Evolutionary conservation across 2,113 vertebrate species (phyloP).

Genomic region (Mirza zaza): DNA sequence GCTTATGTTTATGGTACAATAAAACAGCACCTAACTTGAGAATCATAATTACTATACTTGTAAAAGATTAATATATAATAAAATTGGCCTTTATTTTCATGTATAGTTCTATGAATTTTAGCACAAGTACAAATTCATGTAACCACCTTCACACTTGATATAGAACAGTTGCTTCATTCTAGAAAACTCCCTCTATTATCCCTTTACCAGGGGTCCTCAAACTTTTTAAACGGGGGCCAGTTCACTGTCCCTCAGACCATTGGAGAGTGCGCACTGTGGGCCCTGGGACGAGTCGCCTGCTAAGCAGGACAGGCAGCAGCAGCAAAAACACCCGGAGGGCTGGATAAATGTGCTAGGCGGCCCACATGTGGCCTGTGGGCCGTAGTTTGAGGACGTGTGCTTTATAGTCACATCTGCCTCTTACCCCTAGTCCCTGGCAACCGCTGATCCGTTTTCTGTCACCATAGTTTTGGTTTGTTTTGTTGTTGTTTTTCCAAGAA

Average conservation of each 20-base stretch:
- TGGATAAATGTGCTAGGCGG: no score
- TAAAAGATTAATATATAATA: background rate
- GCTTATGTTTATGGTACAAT: background rate
- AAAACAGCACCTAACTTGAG: background rate
- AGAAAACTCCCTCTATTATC: background rate
- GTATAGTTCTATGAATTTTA: background rate
- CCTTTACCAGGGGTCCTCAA: background rate
- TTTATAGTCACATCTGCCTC: background rate
- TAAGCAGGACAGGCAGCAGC: no score
- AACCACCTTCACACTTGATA: background rate
- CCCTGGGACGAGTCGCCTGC: no score
- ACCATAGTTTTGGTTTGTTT: background rate
- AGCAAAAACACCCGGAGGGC: no score
- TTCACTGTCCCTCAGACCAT: no score
- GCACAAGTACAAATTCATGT: background rate
- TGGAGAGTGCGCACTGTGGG: no score
- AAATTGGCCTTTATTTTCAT: conserved; percentile 21
- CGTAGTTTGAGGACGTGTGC: no score
- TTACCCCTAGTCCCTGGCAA: background rate
- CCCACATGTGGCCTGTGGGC: no score
- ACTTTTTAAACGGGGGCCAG: no score
- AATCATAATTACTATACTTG: conserved; percentile 29
- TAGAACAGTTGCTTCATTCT: background rate
- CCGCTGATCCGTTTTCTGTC: background rate
- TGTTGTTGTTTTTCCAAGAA: background rate